Evolutionary conservation across 2,113 vertebrate species (phyloP), one percentile per base, ranked within the genome.

Genomic region (Gavialis gangeticus): DNA sequence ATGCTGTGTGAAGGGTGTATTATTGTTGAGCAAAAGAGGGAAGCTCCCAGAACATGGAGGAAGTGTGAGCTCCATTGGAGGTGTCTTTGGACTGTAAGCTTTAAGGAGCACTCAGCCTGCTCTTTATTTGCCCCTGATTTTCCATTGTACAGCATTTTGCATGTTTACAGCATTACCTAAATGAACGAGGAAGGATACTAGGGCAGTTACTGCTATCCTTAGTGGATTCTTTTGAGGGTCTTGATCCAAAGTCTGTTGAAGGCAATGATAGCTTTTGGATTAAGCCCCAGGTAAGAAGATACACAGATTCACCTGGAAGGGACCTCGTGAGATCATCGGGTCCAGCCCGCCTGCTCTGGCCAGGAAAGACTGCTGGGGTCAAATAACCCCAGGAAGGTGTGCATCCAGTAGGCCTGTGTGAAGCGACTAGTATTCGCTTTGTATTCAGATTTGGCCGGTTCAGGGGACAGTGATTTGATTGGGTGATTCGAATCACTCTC

Each of bases 1-100:
- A 0, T 37, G 60, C 78, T 0, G 0, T 3, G 27, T 10, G 62
- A 12, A 59, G 79, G n/a, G 88, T 19, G 2, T 7, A 34, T 9
- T 46, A 46, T 2, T 3, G 81, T 10, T 57, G 82, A 37, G 66
- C 56, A 66, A 8, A 66, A 60, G 15, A 28, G 22, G 25, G 82
- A 34, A 15, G 18, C 30, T 54, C 84, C 59, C 10, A 1, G 22
- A 19, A 75, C 1, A 2, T 21, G 63, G 64, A n/a, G 89, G 37
- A 78, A 22, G 37, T 59, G 22, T 0, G 0, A 69, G 1, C 54
- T 10, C 17, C 62, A 63, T 75, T 85, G 18, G 77, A 27, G 69
- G 1, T 69, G 2, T 30, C n/a, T 69, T 69, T 34, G 19, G n/a
- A 30, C 19, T 76, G 62, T 5, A 81, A 79, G 56, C 63, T 30